A percentile compares a stretch with the other conserved stretches of the same genome.
Conservation (phyloP, 2,113 vertebrate species). For the Petromus typicus region DNA sequence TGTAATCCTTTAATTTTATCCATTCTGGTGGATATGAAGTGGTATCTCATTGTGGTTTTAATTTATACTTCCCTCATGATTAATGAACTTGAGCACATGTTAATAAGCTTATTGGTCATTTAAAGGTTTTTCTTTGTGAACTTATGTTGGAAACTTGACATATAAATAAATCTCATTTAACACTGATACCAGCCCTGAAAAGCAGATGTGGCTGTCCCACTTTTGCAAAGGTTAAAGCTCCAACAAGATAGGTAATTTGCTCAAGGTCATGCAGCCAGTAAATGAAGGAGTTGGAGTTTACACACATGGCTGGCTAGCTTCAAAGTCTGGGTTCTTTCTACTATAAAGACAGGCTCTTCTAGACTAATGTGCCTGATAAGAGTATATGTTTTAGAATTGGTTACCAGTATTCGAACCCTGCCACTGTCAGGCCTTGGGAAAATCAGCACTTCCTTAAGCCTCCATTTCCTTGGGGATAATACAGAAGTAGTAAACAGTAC, state of each 20-base stretch:
- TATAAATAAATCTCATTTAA: slow-evolving; percentile 1
- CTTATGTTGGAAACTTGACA: not conserved
- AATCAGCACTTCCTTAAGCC: not conserved
- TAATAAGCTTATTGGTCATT: not conserved
- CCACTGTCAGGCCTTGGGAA: not conserved
- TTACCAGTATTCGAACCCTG: not conserved
- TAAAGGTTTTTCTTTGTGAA: not conserved
- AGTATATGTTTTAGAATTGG: not conserved
- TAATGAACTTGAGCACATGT: not conserved
- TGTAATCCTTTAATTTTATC: not conserved
- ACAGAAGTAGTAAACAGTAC: not conserved
- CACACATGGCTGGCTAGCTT: not conserved
- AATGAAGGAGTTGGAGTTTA: not conserved
- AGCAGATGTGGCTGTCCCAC: not conserved
- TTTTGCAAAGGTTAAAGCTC: not conserved
- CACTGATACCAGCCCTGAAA: not conserved
- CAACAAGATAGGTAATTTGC: not conserved
- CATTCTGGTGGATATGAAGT: not conserved
- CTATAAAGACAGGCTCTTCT: not conserved
- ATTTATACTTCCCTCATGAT: not conserved
- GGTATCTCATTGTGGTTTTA: not conserved
- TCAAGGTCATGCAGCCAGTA: not conserved
- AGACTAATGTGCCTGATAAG: not conserved
- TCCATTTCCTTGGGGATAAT: not conserved
- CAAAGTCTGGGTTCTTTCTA: not conserved